Base-by-base conservation (phyloP, 2,888 invertebrate genomes). In the Epinotia demarniana region DNA sequence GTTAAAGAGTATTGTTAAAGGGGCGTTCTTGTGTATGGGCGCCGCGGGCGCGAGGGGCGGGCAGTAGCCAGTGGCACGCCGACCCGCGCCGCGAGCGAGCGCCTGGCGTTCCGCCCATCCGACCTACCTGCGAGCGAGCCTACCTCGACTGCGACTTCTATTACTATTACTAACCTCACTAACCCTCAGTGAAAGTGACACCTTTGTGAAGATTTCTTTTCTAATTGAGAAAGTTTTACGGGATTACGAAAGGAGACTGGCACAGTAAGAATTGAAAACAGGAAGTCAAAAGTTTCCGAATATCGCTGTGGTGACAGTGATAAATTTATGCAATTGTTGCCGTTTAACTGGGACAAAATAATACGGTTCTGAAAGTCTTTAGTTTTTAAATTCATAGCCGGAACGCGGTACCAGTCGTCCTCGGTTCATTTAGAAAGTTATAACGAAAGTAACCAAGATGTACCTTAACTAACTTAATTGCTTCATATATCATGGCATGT, bases 31-130 rank as follows among this genome's bases (percentile, higher is more conserved):
- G 71, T 77, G 70, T 75, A 62, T 73, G 67, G 75, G 83, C 83
- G 85, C 82, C 81, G 83, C 79, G 81, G 64, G 81, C 81, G 86
- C 84, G 86, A 82, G 81, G 83, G 81, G 79, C 79, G 78, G 83
- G 83, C 81, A 82, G 83, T 85, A 83, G 86, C 85, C 93, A 93
- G 93, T 93, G 90, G 86, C 85, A 85, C 82, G 82, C 80, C 81
- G 86, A 87, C 89, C 85, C 85, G 89, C 92, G 87, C 77, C 84
- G 85, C 81, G 91, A 85, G 73, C 84, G 86, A 91, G 88, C 90
- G 92, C 86, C 81, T 78, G 77, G 80, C 79, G 77, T 46, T 18
- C 71, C 72, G 62, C 78, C 74, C 68, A 67, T 76, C 75, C 78
- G 79, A 78, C 79, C 78, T 77, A 69, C 69, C 60, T 46, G 58